Evolutionary conservation across 2,888 invertebrate species (phyloP).

Genomic region (Meiosimyza decipiens): DNA sequence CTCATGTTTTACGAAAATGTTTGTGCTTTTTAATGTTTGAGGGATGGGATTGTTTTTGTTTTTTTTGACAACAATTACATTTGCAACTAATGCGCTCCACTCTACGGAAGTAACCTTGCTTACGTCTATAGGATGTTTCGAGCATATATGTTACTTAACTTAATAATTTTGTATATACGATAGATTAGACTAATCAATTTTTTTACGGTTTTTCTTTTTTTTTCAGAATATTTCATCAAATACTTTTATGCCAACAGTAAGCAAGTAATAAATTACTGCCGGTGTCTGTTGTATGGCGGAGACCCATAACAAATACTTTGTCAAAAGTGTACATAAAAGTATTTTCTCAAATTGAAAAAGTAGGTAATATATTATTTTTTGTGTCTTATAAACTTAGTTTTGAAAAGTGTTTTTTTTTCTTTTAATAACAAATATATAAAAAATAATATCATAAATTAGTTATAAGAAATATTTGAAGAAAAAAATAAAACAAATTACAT

Average conservation of each 20-base stretch:
- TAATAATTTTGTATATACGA: no score
- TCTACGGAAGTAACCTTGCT: background rate
- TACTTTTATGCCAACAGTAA: constrained; percentile 29
- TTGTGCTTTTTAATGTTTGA: background rate
- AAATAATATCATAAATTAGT: no score
- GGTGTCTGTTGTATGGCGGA: constrained; percentile 26
- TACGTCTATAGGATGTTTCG: background rate
- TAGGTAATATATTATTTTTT: no score
- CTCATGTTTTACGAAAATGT: background rate
- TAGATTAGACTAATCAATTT: no score
- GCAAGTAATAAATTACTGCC: constrained; percentile 4
- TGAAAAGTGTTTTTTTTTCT: no score
- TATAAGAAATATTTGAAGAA: no score
- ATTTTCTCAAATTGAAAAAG: background rate
- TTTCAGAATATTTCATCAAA: constrained; percentile 3
- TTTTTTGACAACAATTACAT: constrained; percentile 3
- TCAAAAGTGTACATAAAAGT: constrained; percentile 27
- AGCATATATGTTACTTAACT: no score
- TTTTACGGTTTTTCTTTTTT: no score
- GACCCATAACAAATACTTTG: constrained; percentile 14
- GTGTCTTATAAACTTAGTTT: no score
- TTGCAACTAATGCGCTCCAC: constrained; percentile 3
- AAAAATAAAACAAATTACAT: no score
- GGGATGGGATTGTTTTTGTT: constrained; percentile 1
- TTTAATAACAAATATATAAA: no score